Base-by-base conservation (phyloP, 1,140 invertebrate genomes). In the Cotesia typhae region DNA sequence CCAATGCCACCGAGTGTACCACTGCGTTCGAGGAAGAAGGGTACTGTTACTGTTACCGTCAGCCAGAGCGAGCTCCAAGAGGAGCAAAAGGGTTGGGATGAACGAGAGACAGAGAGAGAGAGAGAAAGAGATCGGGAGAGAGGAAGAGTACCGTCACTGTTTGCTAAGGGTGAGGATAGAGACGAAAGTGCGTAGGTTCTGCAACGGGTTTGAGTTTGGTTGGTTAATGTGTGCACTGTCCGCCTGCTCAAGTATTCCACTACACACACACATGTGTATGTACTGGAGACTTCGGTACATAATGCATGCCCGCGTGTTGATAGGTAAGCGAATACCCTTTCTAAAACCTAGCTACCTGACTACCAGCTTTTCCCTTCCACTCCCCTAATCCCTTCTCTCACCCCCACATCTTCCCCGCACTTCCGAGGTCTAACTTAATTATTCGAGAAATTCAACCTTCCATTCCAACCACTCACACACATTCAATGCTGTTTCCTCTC, bases 371-470 rank as follows among this genome's bases (percentile, higher is more conserved):
- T 57, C 20, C 70, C 20, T 37, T 6, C 14, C 14, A 20, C 38
- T 14, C 47, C 10, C 17, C 17, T 4, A 12, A 20, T 51, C 5
- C 17, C n/a, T 28, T 14, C 28, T 37, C 55, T 28, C 28, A 28
- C 47, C 51, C 51, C 64, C 5, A 37, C 63, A 59, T 72, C 71
- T 66, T 67, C 65, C 53, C 65, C 61, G 53, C 84, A 38, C 80
- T 80, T 75, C 81, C 82, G 79, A 82, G 80, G 81, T 83, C 85
- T 87, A 86, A 87, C 85, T 87, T 85, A 87, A 86, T 85, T 86
- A 85, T 86, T 86, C 84, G 83, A 85, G 84, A 85, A 87, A 86
- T 87, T 87, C 84, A 84, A 72, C 85, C 83, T 85, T 85, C 84
- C 84, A 85, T 85, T 85, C 82, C 83, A 52, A 41, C 14, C 36